Percentiles rank a stretch among this genome's conserved stretches.
phyloP scores from a whole-genome alignment of 2,888 invertebrate genomes.

The Melieria crassipennis region DNA sequence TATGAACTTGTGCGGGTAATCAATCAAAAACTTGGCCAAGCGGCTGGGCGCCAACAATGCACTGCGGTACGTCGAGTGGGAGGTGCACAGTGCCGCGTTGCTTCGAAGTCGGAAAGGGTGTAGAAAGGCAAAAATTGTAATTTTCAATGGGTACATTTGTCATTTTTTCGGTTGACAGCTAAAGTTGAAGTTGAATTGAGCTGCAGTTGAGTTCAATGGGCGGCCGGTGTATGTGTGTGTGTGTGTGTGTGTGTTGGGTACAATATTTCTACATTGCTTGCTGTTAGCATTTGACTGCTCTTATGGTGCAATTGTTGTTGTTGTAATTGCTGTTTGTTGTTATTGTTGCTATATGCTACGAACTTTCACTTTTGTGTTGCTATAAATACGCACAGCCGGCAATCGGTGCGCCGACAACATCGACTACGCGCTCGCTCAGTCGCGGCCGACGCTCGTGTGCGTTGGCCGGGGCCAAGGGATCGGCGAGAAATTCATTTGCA shows the following conservation, averaged over 20 bases:
- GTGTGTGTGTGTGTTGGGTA: neutral
- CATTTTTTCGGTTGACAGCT: slow-evolving; percentile 45
- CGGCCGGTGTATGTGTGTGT: too few relatives aligned
- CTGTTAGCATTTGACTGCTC: neutral
- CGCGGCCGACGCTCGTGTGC: too few relatives aligned
- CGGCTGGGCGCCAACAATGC: too few relatives aligned
- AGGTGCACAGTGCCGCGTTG: too few relatives aligned
- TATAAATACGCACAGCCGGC: neutral
- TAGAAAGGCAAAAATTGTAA: slow-evolving; percentile 21
- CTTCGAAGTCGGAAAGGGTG: too few relatives aligned
- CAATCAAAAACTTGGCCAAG: slow-evolving; percentile 39
- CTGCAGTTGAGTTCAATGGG: neutral
- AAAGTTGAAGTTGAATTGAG: slow-evolving; percentile 1
- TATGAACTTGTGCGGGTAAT: slow-evolving; percentile 41
- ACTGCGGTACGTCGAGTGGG: too few relatives aligned
- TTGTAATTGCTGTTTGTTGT: neutral
- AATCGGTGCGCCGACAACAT: neutral
- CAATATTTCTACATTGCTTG: neutral
- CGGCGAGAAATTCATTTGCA: too few relatives aligned
- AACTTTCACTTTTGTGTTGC: slow-evolving; percentile 39
- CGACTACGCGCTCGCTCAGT: neutral
- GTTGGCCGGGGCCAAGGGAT: too few relatives aligned
- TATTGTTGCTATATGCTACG: neutral
- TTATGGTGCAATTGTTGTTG: neutral
- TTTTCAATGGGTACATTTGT: slow-evolving; percentile 47